phyloP scores from a whole-genome alignment of 2,797 vertebrate species.

The Siniperca scherzeri region DNA sequence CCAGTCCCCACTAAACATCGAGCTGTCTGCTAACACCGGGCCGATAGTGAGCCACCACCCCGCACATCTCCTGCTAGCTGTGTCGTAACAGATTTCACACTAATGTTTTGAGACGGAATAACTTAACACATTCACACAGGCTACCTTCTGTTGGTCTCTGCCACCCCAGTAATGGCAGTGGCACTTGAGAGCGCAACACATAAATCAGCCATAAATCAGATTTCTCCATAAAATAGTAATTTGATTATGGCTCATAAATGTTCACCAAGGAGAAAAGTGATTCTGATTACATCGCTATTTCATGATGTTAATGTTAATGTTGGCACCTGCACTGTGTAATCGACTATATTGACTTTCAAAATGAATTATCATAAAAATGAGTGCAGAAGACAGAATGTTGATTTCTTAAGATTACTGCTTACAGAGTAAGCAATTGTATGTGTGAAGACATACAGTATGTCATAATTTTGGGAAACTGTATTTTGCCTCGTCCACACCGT shows the following conservation, averaged over 20 bases:
- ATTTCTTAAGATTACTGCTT: background rate
- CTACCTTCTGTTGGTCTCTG: background rate
- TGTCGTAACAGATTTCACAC: background rate
- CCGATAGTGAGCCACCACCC: background rate
- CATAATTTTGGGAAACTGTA: background rate
- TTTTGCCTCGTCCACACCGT: background rate
- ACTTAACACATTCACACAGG: background rate
- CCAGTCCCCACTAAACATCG: background rate
- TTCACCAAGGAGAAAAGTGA: no score
- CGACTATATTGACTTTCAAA: background rate
- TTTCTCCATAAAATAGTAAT: background rate
- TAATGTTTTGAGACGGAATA: background rate
- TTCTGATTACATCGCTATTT: no score
- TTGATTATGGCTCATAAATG: no score
- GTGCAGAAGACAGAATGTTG: background rate
- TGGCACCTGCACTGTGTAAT: background rate
- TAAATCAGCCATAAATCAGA: background rate
- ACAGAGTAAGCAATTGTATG: background rate
- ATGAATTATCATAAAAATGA: no score
- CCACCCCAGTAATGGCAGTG: background rate
- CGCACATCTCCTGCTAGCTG: background rate
- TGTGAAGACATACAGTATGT: background rate
- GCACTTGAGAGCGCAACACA: background rate
- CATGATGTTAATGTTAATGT: no score
- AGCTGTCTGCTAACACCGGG: background rate